A percentile compares a stretch with the other conserved stretches of the same genome.
These are phyloP conservation scores for Drosophila paramelanica DNA, from an alignment of 2,888 invertebrate species.

Conservation along the genomic window DNA sequence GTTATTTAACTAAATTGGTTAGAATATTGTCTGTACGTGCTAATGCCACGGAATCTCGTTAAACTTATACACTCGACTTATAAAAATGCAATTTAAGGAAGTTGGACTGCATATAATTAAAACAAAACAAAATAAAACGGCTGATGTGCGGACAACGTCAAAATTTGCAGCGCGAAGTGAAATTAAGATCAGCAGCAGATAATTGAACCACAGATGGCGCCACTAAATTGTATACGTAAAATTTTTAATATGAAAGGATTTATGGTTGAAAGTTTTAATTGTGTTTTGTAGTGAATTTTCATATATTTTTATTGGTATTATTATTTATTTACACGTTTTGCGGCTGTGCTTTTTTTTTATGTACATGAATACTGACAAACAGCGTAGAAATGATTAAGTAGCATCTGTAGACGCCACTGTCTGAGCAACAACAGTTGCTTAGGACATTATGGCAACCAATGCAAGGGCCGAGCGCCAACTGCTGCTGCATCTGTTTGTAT, in stretches of 20 bases:
- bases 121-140: conserved; percentile 7
- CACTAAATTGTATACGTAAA: conserved; percentile 26
- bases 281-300: conserved; percentile 21
- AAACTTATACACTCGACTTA: neutral
- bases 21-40: neutral
- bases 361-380: conserved; percentile 41
- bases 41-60: neutral
- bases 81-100: neutral
- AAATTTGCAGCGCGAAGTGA: conserved; percentile 12
- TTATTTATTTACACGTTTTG: conserved; percentile 50
- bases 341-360: conserved; percentile 23
- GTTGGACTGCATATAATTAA: neutral
- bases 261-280: conserved; percentile 13
- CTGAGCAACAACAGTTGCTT: conserved; percentile 47
- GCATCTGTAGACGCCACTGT: conserved; percentile 49
- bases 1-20: neutral
- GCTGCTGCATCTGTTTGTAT: conserved; percentile 49
- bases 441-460: conserved; percentile 55
- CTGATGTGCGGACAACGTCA: conserved; percentile 8
- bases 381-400: conserved; percentile 45
- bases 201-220: conserved; percentile 17
- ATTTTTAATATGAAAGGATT: conserved; percentile 24
- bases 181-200: conserved; percentile 20
- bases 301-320: conserved; percentile 23
- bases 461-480: conserved; percentile 53